Base-by-base conservation (phyloP, 2,888 invertebrate species). In the Gastrophysa polygoni region DNA sequence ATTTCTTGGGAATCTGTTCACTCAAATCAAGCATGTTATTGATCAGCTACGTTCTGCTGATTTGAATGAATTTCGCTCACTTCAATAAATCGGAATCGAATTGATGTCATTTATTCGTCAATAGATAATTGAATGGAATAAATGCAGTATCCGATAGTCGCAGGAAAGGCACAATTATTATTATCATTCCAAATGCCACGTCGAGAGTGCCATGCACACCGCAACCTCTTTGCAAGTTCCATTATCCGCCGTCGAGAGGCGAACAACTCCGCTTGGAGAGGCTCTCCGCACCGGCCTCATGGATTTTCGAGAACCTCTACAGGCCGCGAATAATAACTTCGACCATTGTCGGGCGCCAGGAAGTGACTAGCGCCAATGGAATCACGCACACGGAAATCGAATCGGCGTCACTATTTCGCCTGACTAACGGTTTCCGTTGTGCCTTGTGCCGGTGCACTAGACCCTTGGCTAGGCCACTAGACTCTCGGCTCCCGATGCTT, bases 241-340 rank as follows among this genome's bases (percentile, higher is more conserved):
- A 63, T 63, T 63, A 66, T 66, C 59, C 55, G 47, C 63, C 24
- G 46, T 76, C 75, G 70, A 76, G 76, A 74, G 73, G 71, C 73
- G 72, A 74, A 72, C n/a, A n/a, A n/a, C 75, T 75, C 72, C 71
- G 71, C 46, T 65, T 76, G 70, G 72, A 77, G 77, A 69, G 73
- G 72, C 74, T 72, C 75, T 76, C 69, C 71, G 63, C 66, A 67
- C 71, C 70, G 75, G 74, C 72, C 75, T 68, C 65, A 67, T 70
- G 78, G 70, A 67, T 75, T 69, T 60, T 71, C 63, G 67, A 72
- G 71, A 67, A 69, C 61, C 59, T 64, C 59, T 66, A 59, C 55
- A 49, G 59, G 66, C 67, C 64, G 46, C 49, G 63, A 68, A 71
- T 71, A 72, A 69, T 67, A 69, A 66, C 63, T 63, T 59, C 29